Evolutionary conservation across 2,797 vertebrate genomes (phyloP), one percentile per base, ranked within the genome.

Genomic region (Microctenopoma steveboyesi): DNA sequence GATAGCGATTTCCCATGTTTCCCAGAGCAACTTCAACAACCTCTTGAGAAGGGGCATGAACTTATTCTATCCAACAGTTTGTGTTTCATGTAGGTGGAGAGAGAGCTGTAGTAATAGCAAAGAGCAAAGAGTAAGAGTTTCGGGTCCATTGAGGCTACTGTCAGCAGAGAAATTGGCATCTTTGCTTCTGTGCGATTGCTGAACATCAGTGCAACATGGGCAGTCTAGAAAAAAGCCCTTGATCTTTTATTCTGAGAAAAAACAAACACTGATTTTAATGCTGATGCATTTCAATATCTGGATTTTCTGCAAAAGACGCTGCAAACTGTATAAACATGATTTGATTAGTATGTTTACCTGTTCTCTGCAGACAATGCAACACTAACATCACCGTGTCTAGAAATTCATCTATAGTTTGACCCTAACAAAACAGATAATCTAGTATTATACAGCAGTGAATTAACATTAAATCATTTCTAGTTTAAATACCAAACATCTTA

Each of bases 241-340:
- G 80, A 90, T 88, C 84, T 88, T 84, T 81, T 77, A 85, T 79
- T 85, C 70, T 13, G 65, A 47, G 30, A 51, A 60, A 79, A 90
- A 86, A 89, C 76, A 86, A 82, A 82, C 73, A 60, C 67, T n/a
- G 74, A 81, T 79, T 74, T 72, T 60, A 83, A 73, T 65, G 68
- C 37, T 60, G 68, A 28, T 60, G 43, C 47, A 42, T 49, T 16
- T 40, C 54, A 37, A 52, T 22, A 76, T 72, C 47, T 53, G 45
- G 56, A 56, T 53, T 46, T 65, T 68, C 16, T 35, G 18, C 46
- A 37, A 35, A 35, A 35, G 33, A 52, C 47, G 54, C 6, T 5
- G 1, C 51, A 59, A 63, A 40, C 27, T 37, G 52, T 18, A 30
- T 15, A 46, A 39, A 68, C 55, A 15, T 55, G 70, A 50, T 13